A percentile compares a stretch with the other conserved stretches of the same genome.
Evolutionary conservation across 2,797 vertebrate species (phyloP).

Genomic region (Acanthurus lineatus): DNA sequence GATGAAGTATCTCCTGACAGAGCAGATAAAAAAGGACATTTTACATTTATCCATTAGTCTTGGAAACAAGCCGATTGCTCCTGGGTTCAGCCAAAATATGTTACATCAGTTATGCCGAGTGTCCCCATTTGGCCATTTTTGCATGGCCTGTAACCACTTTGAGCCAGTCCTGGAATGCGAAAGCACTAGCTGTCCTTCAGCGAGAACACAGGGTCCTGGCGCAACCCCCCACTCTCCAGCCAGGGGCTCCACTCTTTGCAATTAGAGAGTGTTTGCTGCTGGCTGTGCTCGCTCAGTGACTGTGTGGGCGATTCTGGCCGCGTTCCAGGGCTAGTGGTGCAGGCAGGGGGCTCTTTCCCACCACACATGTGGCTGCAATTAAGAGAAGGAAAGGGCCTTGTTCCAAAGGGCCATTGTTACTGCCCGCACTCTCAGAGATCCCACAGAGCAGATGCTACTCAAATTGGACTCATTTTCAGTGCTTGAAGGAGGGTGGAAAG

Average conservation of each 20-base stretch:
- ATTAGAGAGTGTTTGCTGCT: slow-evolving; percentile 84
- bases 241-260: slow-evolving; percentile 83
- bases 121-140: slow-evolving; percentile 66
- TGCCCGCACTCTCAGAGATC: slow-evolving; percentile 71
- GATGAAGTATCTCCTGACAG: slow-evolving; percentile 55
- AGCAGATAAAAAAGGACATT: slow-evolving; percentile 63
- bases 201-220: slow-evolving; percentile 73
- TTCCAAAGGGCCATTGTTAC: slow-evolving; percentile 81
- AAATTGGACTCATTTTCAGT: slow-evolving; percentile 76
- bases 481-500: slow-evolving; percentile 59
- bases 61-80: slow-evolving; percentile 61
- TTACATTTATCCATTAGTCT: slow-evolving; percentile 72
- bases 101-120: slow-evolving; percentile 50
- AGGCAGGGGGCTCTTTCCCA: slow-evolving; percentile 80
- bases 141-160: slow-evolving; percentile 65
- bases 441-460: slow-evolving; percentile 80
- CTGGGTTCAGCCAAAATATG: slow-evolving; percentile 63
- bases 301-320: slow-evolving; percentile 81
- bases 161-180: slow-evolving; percentile 71
- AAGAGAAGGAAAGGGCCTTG: slow-evolving; percentile 78
- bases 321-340: slow-evolving; percentile 72
- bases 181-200: slow-evolving; percentile 78
- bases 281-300: slow-evolving; percentile 79
- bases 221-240: slow-evolving; percentile 68
- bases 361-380: slow-evolving; percentile 82